Base-by-base conservation (phyloP, 64 coral and sea anemone genomes). In the Stichodactyla helianthus region DNA sequence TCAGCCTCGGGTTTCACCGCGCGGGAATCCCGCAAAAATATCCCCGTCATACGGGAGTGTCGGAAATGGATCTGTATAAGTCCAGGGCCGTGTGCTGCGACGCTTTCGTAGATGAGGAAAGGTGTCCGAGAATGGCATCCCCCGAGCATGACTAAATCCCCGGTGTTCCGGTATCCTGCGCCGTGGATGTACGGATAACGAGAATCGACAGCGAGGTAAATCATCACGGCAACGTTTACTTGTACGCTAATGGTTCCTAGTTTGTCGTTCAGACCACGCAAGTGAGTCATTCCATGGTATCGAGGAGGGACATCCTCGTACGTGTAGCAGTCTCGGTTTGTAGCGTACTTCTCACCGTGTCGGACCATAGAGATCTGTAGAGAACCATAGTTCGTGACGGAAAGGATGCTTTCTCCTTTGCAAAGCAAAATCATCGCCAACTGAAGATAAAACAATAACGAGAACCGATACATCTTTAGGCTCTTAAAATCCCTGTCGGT, bases 221-320 rank as follows among this genome's bases (percentile, higher is more conserved):
- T 54, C 6, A 56, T 86, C 8, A 97, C 91, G 4, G 95, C 88
- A 8, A 86, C 52, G 60, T 93, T 85, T 7, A 93, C 91, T 54
- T 87, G 31, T 74, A 97, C 86, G 50, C n/a, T 63, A 59, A 97
- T 88, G 0, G 52, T 44, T 2, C 91, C 94, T 2, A 17, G 17
- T 77, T 97, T 97, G 63, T 93, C 94, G 51, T 97, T 93, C 0
- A 20, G 70, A 7, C 94, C 94, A 59, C 94, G 88, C 11, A 97
- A 53, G 58, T 97, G 94, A 7, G 94, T 97, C 91, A 97, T 93
- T 4, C 91, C 94, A 27, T 97, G 88, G 85, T 97, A 97, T 85
- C 83, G 64, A 4, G 94, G 91, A 18, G 91, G 26, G 10, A 97
- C 86, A 70, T 97, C 94, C 65, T 97, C 94, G 4, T 71, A 88